These are phyloP conservation scores for Poecilia picta DNA, from an alignment of 2,797 vertebrate species.

Conservation along the genomic window DNA sequence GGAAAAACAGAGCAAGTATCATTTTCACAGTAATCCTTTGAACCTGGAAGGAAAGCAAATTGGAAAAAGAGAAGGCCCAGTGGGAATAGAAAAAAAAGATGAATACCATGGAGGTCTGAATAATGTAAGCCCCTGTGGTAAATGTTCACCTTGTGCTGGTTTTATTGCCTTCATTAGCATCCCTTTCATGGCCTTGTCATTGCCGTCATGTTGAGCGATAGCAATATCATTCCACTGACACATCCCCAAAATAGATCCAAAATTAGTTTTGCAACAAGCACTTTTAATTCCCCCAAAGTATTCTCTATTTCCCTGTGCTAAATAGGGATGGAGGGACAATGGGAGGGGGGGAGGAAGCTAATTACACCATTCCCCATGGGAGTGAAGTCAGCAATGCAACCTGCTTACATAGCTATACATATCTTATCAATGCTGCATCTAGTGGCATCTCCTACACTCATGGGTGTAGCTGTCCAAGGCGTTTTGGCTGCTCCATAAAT, in stretches of 20 bases:
- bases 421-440: slow-evolving; percentile 65
- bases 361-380: slow-evolving; percentile 65
- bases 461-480: slow-evolving; percentile 59
- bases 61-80: slow-evolving; percentile 31
- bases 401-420: slow-evolving; percentile 70
- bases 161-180: slow-evolving; percentile 73
- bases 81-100: slow-evolving; percentile 49
- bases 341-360: slow-evolving; percentile 59
- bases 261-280: slow-evolving; percentile 66
- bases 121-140: slow-evolving; percentile 65
- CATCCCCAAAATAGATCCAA: slow-evolving; percentile 70
- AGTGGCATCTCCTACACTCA: slow-evolving; percentile 56
- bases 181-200: slow-evolving; percentile 61
- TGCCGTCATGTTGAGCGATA: slow-evolving; percentile 51
- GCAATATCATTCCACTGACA: slow-evolving; percentile 49
- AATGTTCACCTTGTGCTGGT: slow-evolving; percentile 61
- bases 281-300: slow-evolving; percentile 71
- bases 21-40: slow-evolving; percentile 53
- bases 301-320: slow-evolving; percentile 62
- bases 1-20: slow-evolving; percentile 40
- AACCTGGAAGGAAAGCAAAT: slow-evolving; percentile 38
- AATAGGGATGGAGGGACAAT: slow-evolving; percentile 59
- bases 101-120: slow-evolving; percentile 60
- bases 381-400: slow-evolving; percentile 58
- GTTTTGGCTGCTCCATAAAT: slow-evolving; percentile 50